Conservation (phyloP, 2,888 invertebrate species). For the Ornithoptera alexandrae region DNA sequence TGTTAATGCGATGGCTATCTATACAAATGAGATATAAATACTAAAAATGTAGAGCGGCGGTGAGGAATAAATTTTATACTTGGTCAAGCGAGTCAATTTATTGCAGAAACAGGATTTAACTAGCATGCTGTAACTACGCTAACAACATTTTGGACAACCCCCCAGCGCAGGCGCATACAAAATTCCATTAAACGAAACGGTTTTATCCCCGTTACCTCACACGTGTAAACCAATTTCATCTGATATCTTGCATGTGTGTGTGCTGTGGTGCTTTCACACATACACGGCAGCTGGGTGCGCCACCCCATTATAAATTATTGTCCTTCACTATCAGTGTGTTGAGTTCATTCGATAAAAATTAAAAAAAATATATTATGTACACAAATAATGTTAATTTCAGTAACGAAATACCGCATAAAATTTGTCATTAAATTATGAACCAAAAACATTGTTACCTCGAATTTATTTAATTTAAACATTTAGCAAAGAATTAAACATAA, state of each 20-base stretch:
- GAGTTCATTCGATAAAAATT: constrained; percentile 2
- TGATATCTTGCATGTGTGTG: constrained; percentile 42
- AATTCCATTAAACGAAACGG: constrained; percentile 56
- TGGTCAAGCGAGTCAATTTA: not conserved
- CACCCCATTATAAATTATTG: constrained; percentile 63
- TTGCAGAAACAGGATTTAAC: not conserved
- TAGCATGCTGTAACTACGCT: not conserved
- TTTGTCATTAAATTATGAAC: no score
- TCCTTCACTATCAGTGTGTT: constrained; percentile 35
- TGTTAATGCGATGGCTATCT: no score
- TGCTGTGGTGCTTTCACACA: constrained; percentile 42
- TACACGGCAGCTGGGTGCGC: constrained; percentile 50
- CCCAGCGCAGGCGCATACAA: constrained; percentile 38
- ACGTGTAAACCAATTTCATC: constrained; percentile 38
- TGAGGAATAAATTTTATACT: no score
- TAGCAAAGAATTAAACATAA: no score
- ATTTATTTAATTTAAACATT: no score
- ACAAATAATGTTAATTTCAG: no score
- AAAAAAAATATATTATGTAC: not conserved
- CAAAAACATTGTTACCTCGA: no score
- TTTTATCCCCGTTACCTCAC: constrained; percentile 44
- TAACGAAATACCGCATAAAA: no score
- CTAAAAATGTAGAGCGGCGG: no score
- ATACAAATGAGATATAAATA: no score
- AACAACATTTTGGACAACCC: constrained; percentile 28